phyloP scores from a whole-genome alignment of 2,888 invertebrate species.

The Dasysyrphus albostriatus region DNA sequence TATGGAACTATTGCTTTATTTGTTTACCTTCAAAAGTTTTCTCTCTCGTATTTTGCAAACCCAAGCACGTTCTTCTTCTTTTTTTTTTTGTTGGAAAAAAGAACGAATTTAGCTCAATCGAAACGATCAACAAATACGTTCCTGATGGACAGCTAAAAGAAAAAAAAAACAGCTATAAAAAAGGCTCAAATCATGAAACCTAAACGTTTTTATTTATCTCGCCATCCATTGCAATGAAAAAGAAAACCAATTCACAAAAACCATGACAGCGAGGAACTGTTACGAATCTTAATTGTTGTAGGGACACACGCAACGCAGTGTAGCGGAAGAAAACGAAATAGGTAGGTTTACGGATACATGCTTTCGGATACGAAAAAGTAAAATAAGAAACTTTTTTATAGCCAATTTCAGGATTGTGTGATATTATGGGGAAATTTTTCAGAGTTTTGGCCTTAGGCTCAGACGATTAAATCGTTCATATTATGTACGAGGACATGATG shows the following conservation, averaged over 20 bases:
- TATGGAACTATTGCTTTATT: neutral
- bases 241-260: neutral
- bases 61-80: neutral
- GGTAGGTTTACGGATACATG: neutral
- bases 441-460: neutral
- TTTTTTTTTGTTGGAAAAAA: neutral
- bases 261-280: constrained; percentile 3
- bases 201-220: neutral
- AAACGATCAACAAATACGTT: neutral
- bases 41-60: neutral
- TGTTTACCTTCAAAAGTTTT: neutral
- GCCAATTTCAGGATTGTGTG: neutral
- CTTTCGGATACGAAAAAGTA: neutral
- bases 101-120: neutral
- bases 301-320: neutral
- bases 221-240: neutral
- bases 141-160: constrained; percentile 4
- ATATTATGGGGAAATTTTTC: neutral
- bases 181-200: neutral
- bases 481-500: neutral
- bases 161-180: neutral
- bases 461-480: neutral
- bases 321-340: neutral
- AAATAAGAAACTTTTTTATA: constrained; percentile 2
- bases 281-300: neutral